Percentiles rank a stretch among this genome's conserved stretches.
These are phyloP conservation scores for Syngnathus scovelli DNA, from an alignment of 2,113 vertebrate genomes.

Conservation along the genomic window DNA sequence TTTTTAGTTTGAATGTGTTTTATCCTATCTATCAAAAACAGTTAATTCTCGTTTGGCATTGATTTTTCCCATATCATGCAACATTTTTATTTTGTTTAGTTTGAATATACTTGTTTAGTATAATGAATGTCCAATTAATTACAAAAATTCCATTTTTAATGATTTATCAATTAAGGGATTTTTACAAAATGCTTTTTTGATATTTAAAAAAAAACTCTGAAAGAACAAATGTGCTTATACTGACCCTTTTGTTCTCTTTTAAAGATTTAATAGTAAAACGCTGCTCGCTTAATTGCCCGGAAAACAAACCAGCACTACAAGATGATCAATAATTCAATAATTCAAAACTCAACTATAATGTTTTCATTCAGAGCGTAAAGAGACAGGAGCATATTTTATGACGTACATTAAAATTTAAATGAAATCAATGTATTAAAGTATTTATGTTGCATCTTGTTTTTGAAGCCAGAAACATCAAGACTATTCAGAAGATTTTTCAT, in stretches of 20 bases:
- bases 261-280: constrained; percentile 42
- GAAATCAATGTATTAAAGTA: not conserved
- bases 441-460: not conserved
- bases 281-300: constrained; percentile 41
- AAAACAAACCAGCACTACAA: constrained; percentile 28
- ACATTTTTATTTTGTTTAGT: not conserved
- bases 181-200: not conserved
- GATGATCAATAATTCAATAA: constrained; percentile 28
- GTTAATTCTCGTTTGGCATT: too few relatives aligned
- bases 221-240: constrained; percentile 5
- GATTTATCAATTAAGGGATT: not conserved
- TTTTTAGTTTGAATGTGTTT: not conserved
- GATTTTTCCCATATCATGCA: not conserved
- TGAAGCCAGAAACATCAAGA: not conserved
- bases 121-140: not conserved
- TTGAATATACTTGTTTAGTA: not conserved
- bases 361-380: not conserved
- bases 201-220: not conserved
- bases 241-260: constrained; percentile 40
- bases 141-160: too few relatives aligned
- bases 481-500: not conserved
- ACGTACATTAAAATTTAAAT: not conserved
- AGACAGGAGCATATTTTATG: not conserved
- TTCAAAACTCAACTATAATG: constrained; percentile 28
- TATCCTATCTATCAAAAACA: not conserved